A percentile compares a stretch with the other conserved stretches of the same genome.
Conservation (phyloP, 2,888 invertebrate species). For the Drosophila vallismaia region DNA sequence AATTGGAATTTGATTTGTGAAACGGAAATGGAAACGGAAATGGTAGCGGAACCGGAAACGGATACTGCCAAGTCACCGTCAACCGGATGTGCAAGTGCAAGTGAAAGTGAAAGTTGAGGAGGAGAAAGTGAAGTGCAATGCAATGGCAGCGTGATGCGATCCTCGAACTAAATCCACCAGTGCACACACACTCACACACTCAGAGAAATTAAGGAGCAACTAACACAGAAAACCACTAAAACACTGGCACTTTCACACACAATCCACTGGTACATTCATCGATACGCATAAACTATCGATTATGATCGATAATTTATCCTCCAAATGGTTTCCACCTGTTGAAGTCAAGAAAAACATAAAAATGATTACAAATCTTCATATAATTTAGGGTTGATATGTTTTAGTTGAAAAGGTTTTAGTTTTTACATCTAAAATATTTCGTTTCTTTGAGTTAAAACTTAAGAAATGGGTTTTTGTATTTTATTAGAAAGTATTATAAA, state of each 20-base stretch:
- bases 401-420: neutral
- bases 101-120: slow-evolving; percentile 49
- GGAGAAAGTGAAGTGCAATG: slow-evolving; percentile 54
- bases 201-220: neutral
- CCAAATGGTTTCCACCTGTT: neutral
- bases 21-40: slow-evolving; percentile 27
- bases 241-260: slow-evolving; percentile 8
- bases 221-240: slow-evolving; percentile 15
- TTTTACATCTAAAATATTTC: neutral
- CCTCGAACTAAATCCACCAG: slow-evolving; percentile 49
- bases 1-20: slow-evolving; percentile 20
- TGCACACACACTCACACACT: slow-evolving; percentile 18
- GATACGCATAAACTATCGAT: neutral
- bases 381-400: neutral
- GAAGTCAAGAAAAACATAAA: neutral
- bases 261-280: neutral
- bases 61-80: slow-evolving; percentile 8
- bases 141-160: slow-evolving; percentile 53
- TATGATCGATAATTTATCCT: neutral
- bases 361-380: neutral
- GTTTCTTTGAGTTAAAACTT: too few species aligned
- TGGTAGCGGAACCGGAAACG: slow-evolving; percentile 22
- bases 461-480: too few species aligned
- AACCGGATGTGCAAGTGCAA: slow-evolving; percentile 33
- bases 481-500: too few species aligned